phyloP scores from a whole-genome alignment of 2,113 vertebrate genomes.

The Capreolus pygargus region DNA sequence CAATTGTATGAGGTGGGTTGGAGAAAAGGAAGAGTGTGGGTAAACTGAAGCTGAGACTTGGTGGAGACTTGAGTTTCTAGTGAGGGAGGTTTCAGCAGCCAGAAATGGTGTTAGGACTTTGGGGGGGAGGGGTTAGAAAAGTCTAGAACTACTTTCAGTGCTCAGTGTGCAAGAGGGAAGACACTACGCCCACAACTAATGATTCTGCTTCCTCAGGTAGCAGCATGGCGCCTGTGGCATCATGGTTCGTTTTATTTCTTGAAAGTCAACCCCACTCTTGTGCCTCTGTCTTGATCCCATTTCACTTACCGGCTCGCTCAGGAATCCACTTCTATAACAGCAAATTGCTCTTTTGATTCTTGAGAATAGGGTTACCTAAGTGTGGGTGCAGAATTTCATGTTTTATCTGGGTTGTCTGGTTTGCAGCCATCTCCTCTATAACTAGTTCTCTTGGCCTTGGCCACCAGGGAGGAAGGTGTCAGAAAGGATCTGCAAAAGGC shows the following conservation, averaged over 20 bases:
- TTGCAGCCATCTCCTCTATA: conserved; percentile 19
- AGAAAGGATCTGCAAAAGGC: background rate
- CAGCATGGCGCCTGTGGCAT: background rate
- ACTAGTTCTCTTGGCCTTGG: conserved; percentile 15
- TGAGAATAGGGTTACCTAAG: conserved; percentile 68
- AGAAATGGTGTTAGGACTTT: background rate
- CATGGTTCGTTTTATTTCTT: background rate
- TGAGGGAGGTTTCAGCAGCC: background rate
- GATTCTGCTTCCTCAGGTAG: background rate
- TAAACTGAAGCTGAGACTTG: background rate
- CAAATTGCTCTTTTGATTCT: conserved; percentile 66
- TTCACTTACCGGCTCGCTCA: conserved; percentile 46
- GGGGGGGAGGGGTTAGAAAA: background rate
- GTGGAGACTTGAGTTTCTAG: background rate
- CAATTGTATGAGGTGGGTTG: background rate
- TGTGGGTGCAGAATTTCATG: conserved; percentile 69
- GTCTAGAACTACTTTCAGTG: background rate
- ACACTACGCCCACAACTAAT: background rate
- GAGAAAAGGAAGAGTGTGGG: background rate
- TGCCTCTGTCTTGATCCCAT: background rate
- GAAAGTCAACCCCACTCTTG: background rate
- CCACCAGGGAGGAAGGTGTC: background rate
- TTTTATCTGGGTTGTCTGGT: conserved; percentile 51
- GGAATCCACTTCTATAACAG: conserved; percentile 56
- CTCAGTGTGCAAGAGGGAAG: background rate